Percentiles rank a stretch among this genome's conserved stretches.
phyloP scores from a whole-genome alignment of 2,888 invertebrate species.

The Napeogenes inachia region DNA sequence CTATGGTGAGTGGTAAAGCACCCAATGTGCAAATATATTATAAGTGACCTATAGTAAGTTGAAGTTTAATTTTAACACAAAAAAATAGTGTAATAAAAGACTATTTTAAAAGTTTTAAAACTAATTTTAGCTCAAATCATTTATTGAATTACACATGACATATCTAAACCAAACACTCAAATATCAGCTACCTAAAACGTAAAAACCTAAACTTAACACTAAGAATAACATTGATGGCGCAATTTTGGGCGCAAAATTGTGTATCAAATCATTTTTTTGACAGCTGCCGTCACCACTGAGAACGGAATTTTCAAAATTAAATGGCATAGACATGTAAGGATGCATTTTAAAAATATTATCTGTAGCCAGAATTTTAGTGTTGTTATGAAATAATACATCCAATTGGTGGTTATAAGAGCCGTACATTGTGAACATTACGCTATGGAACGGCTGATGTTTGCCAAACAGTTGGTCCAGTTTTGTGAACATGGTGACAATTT shows the following conservation, averaged over 20 bases:
- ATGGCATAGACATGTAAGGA: slow-evolving; percentile 57
- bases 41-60: too few relatives aligned
- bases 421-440: slow-evolving; percentile 82
- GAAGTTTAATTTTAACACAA: too few relatives aligned
- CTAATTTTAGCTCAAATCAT: too few relatives aligned
- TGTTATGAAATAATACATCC: slow-evolving; percentile 82
- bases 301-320: slow-evolving; percentile 58
- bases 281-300: slow-evolving; percentile 40
- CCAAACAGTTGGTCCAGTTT: slow-evolving; percentile 85
- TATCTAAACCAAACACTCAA: too few relatives aligned
- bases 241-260: slow-evolving; percentile 41
- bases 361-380: slow-evolving; percentile 59
- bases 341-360: slow-evolving; percentile 47
- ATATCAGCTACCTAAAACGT: slow-evolving; percentile 31
- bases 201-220: slow-evolving; percentile 47
- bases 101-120: too few relatives aligned
- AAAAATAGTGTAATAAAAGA: too few relatives aligned
- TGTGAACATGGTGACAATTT: slow-evolving; percentile 83
- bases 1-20: too few relatives aligned
- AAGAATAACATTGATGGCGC: slow-evolving; percentile 41
- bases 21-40: too few relatives aligned
- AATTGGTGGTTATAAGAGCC: slow-evolving; percentile 80
- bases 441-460: slow-evolving; percentile 71
- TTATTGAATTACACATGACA: too few relatives aligned
- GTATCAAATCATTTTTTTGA: slow-evolving; percentile 40